Evolutionary conservation across 2,888 invertebrate species (phyloP).

Genomic region (Phragmatobia fuliginosa): DNA sequence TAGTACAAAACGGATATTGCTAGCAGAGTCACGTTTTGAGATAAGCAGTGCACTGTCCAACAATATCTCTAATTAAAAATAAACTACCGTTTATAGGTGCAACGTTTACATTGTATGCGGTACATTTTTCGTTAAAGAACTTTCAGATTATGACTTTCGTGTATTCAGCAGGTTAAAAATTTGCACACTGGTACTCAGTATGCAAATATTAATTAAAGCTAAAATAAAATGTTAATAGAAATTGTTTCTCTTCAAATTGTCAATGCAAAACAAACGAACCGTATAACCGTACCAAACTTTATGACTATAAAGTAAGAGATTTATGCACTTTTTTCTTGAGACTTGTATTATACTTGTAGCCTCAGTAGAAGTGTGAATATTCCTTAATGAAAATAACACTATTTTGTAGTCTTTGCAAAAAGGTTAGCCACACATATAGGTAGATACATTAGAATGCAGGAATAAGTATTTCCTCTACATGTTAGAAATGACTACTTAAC

Average conservation of each 20-base stretch:
- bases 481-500: no score
- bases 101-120: not conserved
- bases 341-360: not conserved
- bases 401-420: not conserved
- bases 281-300: no score
- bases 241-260: not conserved
- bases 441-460: not conserved
- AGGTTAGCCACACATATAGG: not conserved
- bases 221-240: not conserved
- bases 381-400: not conserved
- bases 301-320: no score
- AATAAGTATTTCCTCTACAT: not conserved
- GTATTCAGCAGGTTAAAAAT: not conserved
- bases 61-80: slow-evolving; percentile 64
- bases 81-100: slow-evolving; percentile 53
- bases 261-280: no score
- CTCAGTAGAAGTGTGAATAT: not conserved
- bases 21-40: slow-evolving; percentile 58
- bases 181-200: not conserved
- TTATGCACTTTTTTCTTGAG: not conserved
- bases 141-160: not conserved
- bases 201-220: not conserved
- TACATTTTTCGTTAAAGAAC: slow-evolving; percentile 1
- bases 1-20: slow-evolving; percentile 51
- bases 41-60: slow-evolving; percentile 58